A percentile compares a stretch with the other conserved stretches of the same genome.
phyloP scores from a whole-genome alignment of 2,888 invertebrate genomes.

The Coelinius sp. region DNA sequence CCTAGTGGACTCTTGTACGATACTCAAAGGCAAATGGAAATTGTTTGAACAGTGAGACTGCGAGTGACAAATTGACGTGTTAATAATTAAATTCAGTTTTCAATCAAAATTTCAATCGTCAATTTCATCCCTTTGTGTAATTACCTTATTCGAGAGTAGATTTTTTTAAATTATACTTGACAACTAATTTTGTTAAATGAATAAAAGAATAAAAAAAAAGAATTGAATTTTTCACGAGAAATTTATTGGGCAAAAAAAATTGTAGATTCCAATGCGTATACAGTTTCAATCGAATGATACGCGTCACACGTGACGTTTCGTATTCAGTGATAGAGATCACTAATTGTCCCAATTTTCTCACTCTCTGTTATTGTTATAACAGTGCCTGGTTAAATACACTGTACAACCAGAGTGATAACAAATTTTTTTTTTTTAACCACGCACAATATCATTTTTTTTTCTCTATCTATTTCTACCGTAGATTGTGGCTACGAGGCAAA shows the following conservation, averaged over 20 bases:
- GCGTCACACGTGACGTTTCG: conserved; percentile 4
- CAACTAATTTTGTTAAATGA: not conserved
- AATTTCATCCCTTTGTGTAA: not conserved
- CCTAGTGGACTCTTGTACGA: not conserved
- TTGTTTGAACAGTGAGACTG: not conserved
- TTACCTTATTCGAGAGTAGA: not conserved
- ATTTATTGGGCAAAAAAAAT: not conserved
- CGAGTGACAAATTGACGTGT: conserved; percentile 2
- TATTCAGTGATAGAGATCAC: not conserved
- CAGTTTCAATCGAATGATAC: conserved; percentile 1
- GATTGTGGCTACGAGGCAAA: not conserved
- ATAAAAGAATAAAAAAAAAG: not conserved
- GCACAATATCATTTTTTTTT: conserved; percentile 14
- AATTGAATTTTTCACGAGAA: not conserved
- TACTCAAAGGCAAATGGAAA: not conserved
- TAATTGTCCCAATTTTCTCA: conserved; percentile 6
- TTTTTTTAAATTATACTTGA: not conserved
- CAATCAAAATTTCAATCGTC: not conserved
- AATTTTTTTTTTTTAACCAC: conserved; percentile 1
- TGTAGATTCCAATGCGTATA: not conserved
- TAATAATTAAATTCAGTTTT: not conserved
- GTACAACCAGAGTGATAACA: conserved; percentile 4
- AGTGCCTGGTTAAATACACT: not conserved
- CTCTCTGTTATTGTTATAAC: not conserved
- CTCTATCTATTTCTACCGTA: not conserved